Evolutionary conservation across 1,140 invertebrate genomes (phyloP).

Genomic region (Cryptotermes secundus): DNA sequence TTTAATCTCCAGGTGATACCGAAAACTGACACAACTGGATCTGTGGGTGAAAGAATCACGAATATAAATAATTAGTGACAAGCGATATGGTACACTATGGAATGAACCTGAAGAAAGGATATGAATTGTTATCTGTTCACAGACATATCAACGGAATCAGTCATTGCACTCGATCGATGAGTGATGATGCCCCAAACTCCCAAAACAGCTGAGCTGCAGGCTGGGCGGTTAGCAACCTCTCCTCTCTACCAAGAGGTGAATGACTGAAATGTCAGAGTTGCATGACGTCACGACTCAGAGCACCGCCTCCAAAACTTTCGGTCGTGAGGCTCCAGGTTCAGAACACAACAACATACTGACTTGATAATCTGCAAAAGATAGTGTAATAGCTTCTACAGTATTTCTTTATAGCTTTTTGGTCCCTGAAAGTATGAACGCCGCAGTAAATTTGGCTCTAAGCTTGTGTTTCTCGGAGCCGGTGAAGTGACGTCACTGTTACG

Average conservation of each 20-base stretch:
- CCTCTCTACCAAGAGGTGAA: conserved; percentile 5
- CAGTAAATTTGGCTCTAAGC: not conserved
- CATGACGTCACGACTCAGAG: conserved; percentile 5
- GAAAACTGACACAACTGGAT: too few species aligned
- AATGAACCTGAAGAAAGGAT: not conserved
- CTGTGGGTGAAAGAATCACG: too few species aligned
- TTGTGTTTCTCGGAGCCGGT: not conserved
- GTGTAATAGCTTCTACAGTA: too few species aligned
- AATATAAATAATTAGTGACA: too few species aligned
- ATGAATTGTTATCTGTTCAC: not conserved
- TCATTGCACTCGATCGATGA: conserved; percentile 15
- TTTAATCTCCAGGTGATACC: too few species aligned
- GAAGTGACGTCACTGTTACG: conserved; percentile 9
- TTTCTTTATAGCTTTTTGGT: not conserved
- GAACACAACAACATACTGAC: not conserved
- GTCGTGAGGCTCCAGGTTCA: not conserved
- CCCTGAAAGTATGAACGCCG: not conserved
- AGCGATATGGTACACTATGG: not conserved
- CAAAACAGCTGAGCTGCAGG: conserved; percentile 13
- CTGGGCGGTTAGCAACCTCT: not conserved
- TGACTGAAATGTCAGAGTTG: conserved; percentile 16
- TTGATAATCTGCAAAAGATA: too few species aligned
- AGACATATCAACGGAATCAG: not conserved
- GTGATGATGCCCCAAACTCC: not conserved
- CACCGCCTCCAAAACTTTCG: not conserved